Evolutionary conservation across 2,113 vertebrate species (phyloP), one percentile per base, ranked within the genome.

Genomic region (Stomatorhinus ivindoensis): DNA sequence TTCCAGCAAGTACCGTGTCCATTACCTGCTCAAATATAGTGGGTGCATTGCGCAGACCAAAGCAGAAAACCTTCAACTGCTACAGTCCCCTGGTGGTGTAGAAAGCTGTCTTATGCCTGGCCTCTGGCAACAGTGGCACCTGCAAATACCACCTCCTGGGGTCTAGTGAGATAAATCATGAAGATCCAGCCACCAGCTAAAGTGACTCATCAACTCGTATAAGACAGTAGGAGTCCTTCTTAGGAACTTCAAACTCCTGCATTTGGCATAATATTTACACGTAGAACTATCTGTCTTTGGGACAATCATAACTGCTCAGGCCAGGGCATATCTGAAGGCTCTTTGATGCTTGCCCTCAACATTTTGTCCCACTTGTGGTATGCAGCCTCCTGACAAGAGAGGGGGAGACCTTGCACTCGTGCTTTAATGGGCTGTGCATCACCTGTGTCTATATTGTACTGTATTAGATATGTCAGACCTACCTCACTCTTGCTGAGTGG

Each of bases 11-110:
- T 15, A 89, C 87, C 44, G 4, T 86, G 55, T 90, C 83, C 86
- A 88, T 58, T 13, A 87, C 10, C 15, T 53, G 39, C 53, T 50
- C 61, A n/a, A 88, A 88, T 0, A 6, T 83, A 6, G 83, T 3
- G 3, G 53, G 53, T 7, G 89, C 51, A 15, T 88, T 82, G 51
- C 21, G 87, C 27, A 88, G 46, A 0, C 84, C 55, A 65, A 89
- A 90, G 9, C 24, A 55, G 17, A 89, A 47, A 39, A 90, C 85
- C 46, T 65, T 9, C 11, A 89, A 91, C 31, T 91, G 90, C 73
- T 88, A 89, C 9, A 83, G 51, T 39, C 86, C 89, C n/a, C 10
- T 13, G 19, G 17, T 15, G 7, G 4, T 88, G 15, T 39, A 88
- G 27, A 88, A 90, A 24, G 53, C 53, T 5, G 19, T 88, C 58